Conservation (phyloP, 2,888 invertebrate genomes). For the Sinelater perroti region DNA sequence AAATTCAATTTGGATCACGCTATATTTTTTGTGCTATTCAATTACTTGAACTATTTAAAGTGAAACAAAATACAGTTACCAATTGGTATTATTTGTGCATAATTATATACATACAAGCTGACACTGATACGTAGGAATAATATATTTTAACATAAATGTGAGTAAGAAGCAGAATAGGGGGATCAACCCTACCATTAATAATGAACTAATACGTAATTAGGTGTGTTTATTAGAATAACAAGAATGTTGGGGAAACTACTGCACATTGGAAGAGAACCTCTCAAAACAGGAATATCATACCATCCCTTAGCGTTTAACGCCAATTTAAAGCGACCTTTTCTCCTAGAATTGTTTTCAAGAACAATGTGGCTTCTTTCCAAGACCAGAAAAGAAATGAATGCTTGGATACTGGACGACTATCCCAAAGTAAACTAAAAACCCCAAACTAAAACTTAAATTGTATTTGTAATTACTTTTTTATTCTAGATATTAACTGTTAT, state of each 20-base stretch:
- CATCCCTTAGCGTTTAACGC: slow-evolving; percentile 56
- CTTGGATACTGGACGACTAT: slow-evolving; percentile 54
- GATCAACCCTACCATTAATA: too few relatives aligned
- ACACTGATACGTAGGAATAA: too few relatives aligned
- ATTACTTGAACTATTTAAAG: too few relatives aligned
- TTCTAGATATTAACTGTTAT: slow-evolving; percentile 53
- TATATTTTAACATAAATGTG: too few relatives aligned
- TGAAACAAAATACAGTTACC: too few relatives aligned
- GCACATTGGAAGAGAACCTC: slow-evolving; percentile 53
- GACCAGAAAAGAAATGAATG: slow-evolving; percentile 58
- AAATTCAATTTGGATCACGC: too few relatives aligned
- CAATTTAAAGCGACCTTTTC: slow-evolving; percentile 51
- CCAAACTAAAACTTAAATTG: not conserved
- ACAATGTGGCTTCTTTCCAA: slow-evolving; percentile 57
- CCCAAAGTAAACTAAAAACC: slow-evolving; percentile 47
- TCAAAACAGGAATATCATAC: slow-evolving; percentile 48
- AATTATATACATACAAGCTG: too few relatives aligned
- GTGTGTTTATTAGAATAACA: slow-evolving; percentile 50
- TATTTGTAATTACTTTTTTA: not conserved
- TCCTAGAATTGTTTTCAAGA: slow-evolving; percentile 56
- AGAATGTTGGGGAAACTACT: slow-evolving; percentile 54
- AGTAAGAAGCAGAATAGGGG: too few relatives aligned
- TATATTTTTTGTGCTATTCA: too few relatives aligned
- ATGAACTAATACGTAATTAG: too few relatives aligned
- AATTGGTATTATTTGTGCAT: too few relatives aligned